Evolutionary conservation across 2,797 vertebrate genomes (phyloP).

Genomic region (Gobio occitaniae): DNA sequence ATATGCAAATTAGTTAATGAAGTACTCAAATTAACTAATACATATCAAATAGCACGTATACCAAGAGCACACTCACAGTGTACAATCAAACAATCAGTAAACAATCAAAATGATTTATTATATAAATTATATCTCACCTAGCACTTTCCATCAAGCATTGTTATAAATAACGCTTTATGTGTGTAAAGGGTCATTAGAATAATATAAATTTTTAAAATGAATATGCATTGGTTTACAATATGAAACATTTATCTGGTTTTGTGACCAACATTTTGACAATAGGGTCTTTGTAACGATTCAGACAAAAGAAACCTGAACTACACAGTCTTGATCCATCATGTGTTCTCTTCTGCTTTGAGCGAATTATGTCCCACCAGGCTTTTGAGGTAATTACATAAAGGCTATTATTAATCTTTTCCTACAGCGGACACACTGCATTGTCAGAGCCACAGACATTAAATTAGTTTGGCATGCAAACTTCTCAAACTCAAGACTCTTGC

Average conservation of each 20-base stretch:
- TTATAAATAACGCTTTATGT: neutral
- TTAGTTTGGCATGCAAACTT: conserved; percentile 59
- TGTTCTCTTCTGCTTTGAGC: conserved; percentile 66
- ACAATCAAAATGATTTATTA: too few species aligned
- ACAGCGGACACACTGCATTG: conserved; percentile 44
- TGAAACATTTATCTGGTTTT: neutral
- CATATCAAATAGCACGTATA: neutral
- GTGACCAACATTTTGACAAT: conserved; percentile 13
- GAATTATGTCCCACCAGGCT: conserved; percentile 69
- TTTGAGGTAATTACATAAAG: conserved; percentile 69
- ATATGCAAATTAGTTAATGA: neutral
- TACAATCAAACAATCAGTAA: too few species aligned
- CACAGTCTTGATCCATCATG: conserved; percentile 65
- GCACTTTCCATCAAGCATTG: neutral
- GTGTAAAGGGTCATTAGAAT: neutral
- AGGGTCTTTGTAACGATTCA: neutral
- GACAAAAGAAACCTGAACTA: conserved; percentile 61
- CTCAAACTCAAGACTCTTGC: conserved; percentile 9
- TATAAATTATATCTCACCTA: neutral
- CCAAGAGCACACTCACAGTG: neutral
- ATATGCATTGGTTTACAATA: neutral
- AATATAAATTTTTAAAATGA: neutral
- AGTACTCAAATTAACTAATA: neutral
- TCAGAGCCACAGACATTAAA: conserved; percentile 60
- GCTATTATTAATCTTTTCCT: conserved; percentile 64